These are phyloP conservation scores for Perca schrenkii DNA, from an alignment of 2,113 vertebrate genomes.

Conservation along the genomic window DNA sequence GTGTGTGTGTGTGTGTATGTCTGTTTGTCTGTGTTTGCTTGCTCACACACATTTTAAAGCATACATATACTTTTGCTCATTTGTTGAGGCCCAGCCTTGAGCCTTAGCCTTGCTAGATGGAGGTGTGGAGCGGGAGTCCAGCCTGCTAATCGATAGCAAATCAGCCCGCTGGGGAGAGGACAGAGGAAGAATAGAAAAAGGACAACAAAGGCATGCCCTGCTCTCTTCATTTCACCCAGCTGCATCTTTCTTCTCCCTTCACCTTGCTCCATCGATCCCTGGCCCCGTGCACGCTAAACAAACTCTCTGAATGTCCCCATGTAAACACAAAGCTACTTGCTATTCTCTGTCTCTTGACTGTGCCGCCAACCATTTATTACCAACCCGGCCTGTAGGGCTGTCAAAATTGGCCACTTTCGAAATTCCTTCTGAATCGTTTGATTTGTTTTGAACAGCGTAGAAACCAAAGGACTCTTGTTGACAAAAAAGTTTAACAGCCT, in stretches of 20 bases:
- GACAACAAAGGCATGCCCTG: conserved; percentile 56
- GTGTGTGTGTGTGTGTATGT: no score
- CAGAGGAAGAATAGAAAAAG: conserved; percentile 63
- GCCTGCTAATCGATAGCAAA: conserved; percentile 77
- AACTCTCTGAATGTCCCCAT: conserved; percentile 27
- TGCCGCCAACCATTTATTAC: conserved; percentile 48
- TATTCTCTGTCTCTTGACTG: conserved; percentile 47
- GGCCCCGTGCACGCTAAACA: neutral
- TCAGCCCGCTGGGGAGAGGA: conserved; percentile 59
- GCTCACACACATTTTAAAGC: neutral
- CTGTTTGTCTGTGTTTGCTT: no score
- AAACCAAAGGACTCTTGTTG: no score
- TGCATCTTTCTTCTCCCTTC: conserved; percentile 47
- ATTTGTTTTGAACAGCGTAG: no score
- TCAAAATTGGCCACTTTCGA: no score
- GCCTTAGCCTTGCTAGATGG: conserved; percentile 55
- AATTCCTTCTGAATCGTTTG: no score
- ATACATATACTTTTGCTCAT: conserved; percentile 13
- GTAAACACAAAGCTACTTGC: conserved; percentile 60
- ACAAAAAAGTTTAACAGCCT: no score
- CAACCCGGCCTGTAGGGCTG: neutral
- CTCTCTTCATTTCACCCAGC: conserved; percentile 54
- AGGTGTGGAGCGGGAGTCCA: conserved; percentile 31
- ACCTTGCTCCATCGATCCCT: conserved; percentile 61
- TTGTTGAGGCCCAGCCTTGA: conserved; percentile 66